phyloP scores from a whole-genome alignment of 2,113 vertebrate species.

The Marcusenius ussheri region DNA sequence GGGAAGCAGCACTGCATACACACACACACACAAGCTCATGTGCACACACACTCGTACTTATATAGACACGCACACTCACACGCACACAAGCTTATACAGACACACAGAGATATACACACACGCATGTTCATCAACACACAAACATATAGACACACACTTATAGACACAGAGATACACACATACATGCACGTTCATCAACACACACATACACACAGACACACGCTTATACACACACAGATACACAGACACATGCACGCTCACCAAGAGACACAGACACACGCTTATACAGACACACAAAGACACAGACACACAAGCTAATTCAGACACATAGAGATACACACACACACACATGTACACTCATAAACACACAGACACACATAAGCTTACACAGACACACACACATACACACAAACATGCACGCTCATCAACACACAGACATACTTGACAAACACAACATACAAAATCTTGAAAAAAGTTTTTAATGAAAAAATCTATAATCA shows the following conservation, averaged over 20 bases:
- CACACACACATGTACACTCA: too few relatives aligned
- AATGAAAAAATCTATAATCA: conserved; percentile 62
- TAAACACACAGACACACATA: neutral
- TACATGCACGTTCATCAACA: neutral
- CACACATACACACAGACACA: too few relatives aligned
- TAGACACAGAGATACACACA: neutral
- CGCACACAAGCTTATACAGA: neutral
- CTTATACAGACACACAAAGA: conserved; percentile 16
- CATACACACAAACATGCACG: neutral
- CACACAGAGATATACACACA: neutral
- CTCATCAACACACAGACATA: neutral
- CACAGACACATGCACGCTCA: neutral
- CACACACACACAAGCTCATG: neutral
- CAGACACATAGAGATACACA: neutral
- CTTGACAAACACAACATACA: conserved; percentile 26
- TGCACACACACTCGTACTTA: too few relatives aligned
- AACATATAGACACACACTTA: neutral
- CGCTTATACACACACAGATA: neutral
- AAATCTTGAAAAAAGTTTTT: conserved; percentile 49
- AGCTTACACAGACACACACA: neutral
- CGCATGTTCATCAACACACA: conserved; percentile 11
- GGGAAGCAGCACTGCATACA: neutral
- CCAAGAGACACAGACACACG: neutral
- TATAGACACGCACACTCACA: too few relatives aligned
- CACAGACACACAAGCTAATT: neutral